phyloP scores from a whole-genome alignment of 1,140 invertebrate species.

The Maniola jurtina region DNA sequence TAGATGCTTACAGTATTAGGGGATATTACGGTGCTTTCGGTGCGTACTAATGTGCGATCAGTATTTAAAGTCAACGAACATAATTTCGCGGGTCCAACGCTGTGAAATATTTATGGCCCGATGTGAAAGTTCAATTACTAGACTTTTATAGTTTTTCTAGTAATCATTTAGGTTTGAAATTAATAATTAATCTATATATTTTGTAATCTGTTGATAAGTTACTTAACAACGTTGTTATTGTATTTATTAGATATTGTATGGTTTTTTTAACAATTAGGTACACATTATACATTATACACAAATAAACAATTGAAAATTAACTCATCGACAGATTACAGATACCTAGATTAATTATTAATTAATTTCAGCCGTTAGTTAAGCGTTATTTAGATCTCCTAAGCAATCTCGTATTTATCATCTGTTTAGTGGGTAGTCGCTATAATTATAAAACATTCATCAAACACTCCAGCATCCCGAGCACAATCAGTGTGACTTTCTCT shows the following conservation, averaged over 20 bases:
- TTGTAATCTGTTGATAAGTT: too few species aligned
- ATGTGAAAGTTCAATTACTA: conserved; percentile 43
- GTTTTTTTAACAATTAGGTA: too few species aligned
- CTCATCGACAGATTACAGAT: too few species aligned
- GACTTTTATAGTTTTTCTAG: conserved; percentile 30
- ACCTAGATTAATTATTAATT: too few species aligned
- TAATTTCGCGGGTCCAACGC: conserved; percentile 16
- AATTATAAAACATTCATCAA: conserved; percentile 24
- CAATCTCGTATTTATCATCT: conserved; percentile 59
- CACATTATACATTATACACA: too few species aligned
- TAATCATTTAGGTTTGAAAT: conserved; percentile 24
- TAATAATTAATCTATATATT: too few species aligned
- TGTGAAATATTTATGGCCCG: conserved; percentile 20
- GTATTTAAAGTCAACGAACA: neutral
- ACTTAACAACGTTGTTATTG: too few species aligned
- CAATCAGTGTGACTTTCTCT: too few species aligned
- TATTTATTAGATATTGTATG: too few species aligned
- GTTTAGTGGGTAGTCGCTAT: conserved; percentile 42
- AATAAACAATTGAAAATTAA: too few species aligned
- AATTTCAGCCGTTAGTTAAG: conserved; percentile 26
- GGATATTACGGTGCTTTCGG: too few species aligned
- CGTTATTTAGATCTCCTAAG: conserved; percentile 65
- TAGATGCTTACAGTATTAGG: too few species aligned
- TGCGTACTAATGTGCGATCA: neutral
- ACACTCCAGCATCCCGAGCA: neutral